These are phyloP conservation scores for Hydraecia micacea DNA, from an alignment of 2,888 invertebrate genomes.

Conservation along the genomic window DNA sequence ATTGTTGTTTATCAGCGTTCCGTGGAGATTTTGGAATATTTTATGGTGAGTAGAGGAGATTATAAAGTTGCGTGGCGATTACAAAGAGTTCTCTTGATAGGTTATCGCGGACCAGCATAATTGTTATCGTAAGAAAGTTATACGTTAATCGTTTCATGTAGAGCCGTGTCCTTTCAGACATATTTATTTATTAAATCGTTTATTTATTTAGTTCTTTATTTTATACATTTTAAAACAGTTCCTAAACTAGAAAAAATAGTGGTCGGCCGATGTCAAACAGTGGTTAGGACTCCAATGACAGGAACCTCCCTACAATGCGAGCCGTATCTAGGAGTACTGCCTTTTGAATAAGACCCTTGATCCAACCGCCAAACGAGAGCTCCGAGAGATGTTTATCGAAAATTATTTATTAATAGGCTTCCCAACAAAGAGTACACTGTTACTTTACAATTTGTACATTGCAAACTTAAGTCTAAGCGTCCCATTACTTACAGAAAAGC, in stretches of 20 bases:
- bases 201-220: no score
- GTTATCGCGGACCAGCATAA: background rate
- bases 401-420: background rate
- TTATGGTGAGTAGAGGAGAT: constrained; percentile 18
- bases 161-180: background rate
- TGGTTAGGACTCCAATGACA: background rate
- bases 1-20: constrained; percentile 50
- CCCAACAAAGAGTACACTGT: background rate
- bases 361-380: background rate
- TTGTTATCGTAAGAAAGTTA: background rate
- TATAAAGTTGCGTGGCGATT: background rate
- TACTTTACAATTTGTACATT: background rate
- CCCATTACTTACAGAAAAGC: background rate
- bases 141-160: constrained; percentile 1
- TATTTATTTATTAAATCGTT: no score
- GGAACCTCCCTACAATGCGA: background rate
- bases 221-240: no score
- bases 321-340: background rate
- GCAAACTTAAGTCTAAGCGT: background rate
- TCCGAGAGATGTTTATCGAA: background rate
- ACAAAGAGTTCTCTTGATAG: constrained; percentile 4
- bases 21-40: constrained; percentile 30
- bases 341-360: background rate
- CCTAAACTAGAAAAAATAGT: background rate
- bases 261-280: background rate